A percentile compares a stretch with the other conserved stretches of the same genome.
Evolutionary conservation across 2,888 invertebrate species (phyloP).

Genomic region (Thelaira solivaga): DNA sequence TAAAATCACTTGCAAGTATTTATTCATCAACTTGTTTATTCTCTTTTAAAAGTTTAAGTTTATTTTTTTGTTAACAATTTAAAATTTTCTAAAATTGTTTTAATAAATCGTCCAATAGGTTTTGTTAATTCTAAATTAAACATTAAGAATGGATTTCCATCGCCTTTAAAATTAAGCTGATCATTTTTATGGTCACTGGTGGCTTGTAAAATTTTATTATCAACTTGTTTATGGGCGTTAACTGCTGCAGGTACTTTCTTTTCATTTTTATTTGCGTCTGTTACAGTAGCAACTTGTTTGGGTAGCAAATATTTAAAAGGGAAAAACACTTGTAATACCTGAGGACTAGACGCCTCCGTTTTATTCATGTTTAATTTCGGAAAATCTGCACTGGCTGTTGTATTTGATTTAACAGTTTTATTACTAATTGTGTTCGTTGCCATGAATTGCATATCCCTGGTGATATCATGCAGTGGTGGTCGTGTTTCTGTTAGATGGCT

Average conservation of each 20-base stretch:
- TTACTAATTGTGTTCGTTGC: no score
- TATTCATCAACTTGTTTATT: no score
- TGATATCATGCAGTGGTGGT: not conserved
- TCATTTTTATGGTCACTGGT: not conserved
- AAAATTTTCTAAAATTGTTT: constrained; percentile 7
- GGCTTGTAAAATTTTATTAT: no score
- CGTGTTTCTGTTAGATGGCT: constrained; percentile 13
- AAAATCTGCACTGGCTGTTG: no score
- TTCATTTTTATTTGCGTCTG: not conserved
- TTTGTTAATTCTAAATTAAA: constrained; percentile 42
- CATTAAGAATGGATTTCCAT: constrained; percentile 10
- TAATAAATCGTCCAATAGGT: constrained; percentile 15
- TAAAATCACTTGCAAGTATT: no score
- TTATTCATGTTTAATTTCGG: not conserved
- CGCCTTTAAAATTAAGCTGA: not conserved
- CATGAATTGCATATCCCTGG: no score
- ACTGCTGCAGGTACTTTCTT: no score
- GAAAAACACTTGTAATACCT: constrained; percentile 30
- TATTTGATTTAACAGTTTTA: no score
- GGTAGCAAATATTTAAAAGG: constrained; percentile 35
- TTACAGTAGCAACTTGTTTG: not conserved
- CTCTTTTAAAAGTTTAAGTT: no score
- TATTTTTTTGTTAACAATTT: no score
- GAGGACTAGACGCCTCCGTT: not conserved
- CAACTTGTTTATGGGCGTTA: no score